Conservation (phyloP, 35 echinoderm and acorn worm genomes). For the Ophiothrix spiculata region DNA sequence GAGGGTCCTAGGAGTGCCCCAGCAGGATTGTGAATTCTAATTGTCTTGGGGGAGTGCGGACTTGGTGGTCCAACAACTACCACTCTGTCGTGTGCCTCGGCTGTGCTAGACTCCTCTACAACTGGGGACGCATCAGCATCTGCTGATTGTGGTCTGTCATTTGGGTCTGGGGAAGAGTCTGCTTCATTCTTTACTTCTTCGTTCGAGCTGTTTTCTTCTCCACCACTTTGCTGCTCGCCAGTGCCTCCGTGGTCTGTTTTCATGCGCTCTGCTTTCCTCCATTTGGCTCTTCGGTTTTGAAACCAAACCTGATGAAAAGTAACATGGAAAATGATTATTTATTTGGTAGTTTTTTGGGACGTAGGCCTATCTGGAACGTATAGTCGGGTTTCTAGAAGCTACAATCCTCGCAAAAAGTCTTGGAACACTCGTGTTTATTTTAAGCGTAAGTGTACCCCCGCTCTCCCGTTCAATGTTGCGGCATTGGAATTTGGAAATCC, state of each 20-base stretch:
- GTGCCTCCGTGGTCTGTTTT: constrained; percentile 50
- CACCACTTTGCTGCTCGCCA: background rate
- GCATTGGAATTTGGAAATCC: too few relatives aligned
- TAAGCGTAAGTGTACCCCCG: too few relatives aligned
- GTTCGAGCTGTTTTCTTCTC: background rate
- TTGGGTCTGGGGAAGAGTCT: background rate
- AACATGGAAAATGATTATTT: background rate
- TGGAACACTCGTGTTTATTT: too few relatives aligned
- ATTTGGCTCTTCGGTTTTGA: constrained; percentile 89
- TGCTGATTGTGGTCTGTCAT: background rate
- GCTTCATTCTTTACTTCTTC: background rate
- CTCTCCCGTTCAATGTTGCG: too few relatives aligned
- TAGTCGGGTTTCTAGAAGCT: too few relatives aligned
- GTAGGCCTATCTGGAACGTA: too few relatives aligned
- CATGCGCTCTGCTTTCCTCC: constrained; percentile 76
- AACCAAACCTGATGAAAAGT: constrained; percentile 74
- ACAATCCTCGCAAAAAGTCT: too few relatives aligned
- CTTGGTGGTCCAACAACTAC: background rate
- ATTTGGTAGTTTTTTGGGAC: too few relatives aligned
- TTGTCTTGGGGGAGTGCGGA: background rate
- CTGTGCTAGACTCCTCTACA: background rate
- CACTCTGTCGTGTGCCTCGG: background rate
- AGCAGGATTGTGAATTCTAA: background rate
- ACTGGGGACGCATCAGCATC: constrained; percentile 3
- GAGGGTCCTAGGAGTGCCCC: background rate